Conservation (phyloP, 2,888 invertebrate genomes). For the Amaurobius ferox region DNA sequence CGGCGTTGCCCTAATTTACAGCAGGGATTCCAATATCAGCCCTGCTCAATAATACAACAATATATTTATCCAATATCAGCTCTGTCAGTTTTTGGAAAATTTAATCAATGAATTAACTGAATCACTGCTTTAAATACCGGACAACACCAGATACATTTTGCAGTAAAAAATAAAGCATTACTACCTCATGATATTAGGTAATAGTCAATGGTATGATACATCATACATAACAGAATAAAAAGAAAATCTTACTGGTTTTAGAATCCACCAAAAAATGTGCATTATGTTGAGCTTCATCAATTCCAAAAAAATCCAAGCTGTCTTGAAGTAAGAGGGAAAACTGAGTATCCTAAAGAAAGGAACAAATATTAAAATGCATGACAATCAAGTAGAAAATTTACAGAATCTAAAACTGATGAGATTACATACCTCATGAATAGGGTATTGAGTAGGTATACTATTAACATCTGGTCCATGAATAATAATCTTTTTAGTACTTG, state of each 20-base stretch:
- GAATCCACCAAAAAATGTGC: constrained; percentile 98
- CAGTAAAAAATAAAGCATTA: too few species aligned
- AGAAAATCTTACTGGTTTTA: constrained; percentile 92
- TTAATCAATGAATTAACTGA: too few species aligned
- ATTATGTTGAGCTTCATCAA: constrained; percentile 91
- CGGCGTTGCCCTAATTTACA: too few species aligned
- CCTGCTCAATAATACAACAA: too few species aligned
- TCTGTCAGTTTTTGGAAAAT: too few species aligned
- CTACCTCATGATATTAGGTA: too few species aligned
- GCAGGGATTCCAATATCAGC: too few species aligned
- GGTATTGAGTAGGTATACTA: constrained; percentile 98
- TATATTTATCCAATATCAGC: too few species aligned
- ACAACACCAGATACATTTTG: too few species aligned
- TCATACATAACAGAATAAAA: constrained; percentile 63
- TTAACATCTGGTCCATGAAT: constrained; percentile 96
- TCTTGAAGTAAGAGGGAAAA: constrained; percentile 96
- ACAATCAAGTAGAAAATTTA: not conserved
- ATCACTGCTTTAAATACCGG: too few species aligned
- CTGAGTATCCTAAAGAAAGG: constrained; percentile 88
- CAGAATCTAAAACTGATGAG: not conserved
- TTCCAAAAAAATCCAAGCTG: constrained; percentile 96
- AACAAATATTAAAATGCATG: not conserved
- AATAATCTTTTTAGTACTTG: constrained; percentile 98
- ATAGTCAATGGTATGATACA: too few species aligned
- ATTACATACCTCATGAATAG: constrained; percentile 84